Evolutionary conservation across 2,797 vertebrate species (phyloP).

Genomic region (Gallinago nigripennis): DNA sequence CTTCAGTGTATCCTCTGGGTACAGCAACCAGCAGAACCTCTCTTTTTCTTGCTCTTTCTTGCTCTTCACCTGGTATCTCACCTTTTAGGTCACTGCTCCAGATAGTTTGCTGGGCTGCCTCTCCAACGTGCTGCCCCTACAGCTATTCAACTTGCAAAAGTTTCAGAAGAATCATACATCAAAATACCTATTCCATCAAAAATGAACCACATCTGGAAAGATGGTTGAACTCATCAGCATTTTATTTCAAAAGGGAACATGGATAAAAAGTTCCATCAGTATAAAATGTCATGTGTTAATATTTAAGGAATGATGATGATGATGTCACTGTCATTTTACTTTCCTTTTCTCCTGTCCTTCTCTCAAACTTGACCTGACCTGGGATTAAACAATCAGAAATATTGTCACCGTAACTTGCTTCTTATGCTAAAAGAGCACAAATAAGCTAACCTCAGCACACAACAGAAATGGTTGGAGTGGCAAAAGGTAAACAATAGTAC

Average conservation of each 20-base stretch:
- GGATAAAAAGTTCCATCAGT: background rate
- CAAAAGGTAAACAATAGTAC: background rate
- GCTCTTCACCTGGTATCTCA: background rate
- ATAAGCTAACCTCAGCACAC: background rate
- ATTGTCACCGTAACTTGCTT: background rate
- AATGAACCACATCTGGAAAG: background rate
- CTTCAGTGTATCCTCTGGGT: background rate
- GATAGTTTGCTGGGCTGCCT: background rate
- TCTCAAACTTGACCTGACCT: background rate
- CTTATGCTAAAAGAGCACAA: background rate
- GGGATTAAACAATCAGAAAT: background rate
- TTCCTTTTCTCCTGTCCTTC: background rate
- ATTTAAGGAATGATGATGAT: background rate
- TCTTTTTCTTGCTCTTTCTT: background rate
- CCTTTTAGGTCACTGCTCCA: background rate
- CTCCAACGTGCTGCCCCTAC: background rate
- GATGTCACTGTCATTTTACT: background rate
- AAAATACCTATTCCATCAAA: background rate
- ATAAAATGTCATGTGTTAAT: background rate
- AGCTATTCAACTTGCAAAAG: background rate
- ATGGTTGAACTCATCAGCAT: background rate
- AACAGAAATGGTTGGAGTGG: background rate
- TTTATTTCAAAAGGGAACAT: background rate
- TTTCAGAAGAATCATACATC: background rate
- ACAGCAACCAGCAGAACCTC: background rate